phyloP scores from a whole-genome alignment of 2,888 invertebrate genomes.

The Anorthoa munda region DNA sequence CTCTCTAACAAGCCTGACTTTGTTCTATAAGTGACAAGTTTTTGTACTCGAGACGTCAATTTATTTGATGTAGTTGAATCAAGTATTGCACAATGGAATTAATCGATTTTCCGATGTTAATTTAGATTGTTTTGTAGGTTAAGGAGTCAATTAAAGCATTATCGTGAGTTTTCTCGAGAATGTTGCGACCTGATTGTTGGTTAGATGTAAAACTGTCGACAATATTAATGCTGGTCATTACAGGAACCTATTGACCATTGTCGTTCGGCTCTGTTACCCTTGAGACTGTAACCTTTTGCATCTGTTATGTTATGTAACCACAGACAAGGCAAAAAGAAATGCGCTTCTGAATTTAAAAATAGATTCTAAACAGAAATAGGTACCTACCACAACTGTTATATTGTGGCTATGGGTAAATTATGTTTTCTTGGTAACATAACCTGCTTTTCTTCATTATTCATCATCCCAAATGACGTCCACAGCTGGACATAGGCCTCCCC shows the following conservation, averaged over 20 bases:
- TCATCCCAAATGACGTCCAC: too few species aligned
- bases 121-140: conserved; percentile 58
- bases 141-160: conserved; percentile 60
- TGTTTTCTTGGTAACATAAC: not conserved
- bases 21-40: conserved; percentile 35
- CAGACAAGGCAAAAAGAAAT: conserved; percentile 6
- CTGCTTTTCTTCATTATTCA: not conserved
- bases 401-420: not conserved
- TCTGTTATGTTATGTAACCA: conserved; percentile 21
- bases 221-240: conserved; percentile 39
- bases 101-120: conserved; percentile 56
- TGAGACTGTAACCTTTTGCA: conserved; percentile 37
- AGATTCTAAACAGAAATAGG: not conserved
- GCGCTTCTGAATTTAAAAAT: conserved; percentile 15
- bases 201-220: conserved; percentile 34
- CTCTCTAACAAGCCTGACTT: conserved; percentile 52
- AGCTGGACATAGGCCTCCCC: too few species aligned
- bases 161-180: conserved; percentile 53
- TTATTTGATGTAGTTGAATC: conserved; percentile 37
- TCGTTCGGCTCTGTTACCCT: conserved; percentile 16
- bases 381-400: not conserved
- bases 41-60: conserved; percentile 44
- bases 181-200: conserved; percentile 32
- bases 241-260: conserved; percentile 9
- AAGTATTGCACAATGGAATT: conserved; percentile 50